These are phyloP conservation scores for Gallinago paraguaiae DNA, from an alignment of 2,113 vertebrate species.

Conservation along the genomic window DNA sequence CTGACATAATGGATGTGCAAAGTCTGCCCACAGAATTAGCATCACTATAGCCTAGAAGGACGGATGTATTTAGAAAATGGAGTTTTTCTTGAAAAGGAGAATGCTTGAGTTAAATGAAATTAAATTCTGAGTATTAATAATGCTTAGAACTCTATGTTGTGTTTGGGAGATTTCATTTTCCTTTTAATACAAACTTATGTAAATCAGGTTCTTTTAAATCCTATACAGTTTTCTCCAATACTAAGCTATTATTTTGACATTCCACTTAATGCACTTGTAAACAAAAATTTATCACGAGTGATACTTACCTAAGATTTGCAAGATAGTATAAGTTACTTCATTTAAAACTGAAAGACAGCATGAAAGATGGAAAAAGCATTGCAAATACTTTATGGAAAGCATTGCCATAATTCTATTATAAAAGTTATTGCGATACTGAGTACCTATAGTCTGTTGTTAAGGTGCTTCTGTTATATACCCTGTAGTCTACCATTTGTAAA, in stretches of 20 bases:
- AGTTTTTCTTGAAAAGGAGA: constrained; percentile 37
- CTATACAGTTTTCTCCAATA: background rate
- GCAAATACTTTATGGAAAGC: constrained; percentile 34
- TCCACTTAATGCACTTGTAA: background rate
- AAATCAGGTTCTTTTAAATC: background rate
- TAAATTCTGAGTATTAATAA: constrained; percentile 26
- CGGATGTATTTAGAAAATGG: constrained; percentile 18
- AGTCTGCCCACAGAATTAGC: constrained; percentile 47
- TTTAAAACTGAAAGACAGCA: constrained; percentile 29
- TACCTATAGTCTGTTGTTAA: constrained; percentile 75
- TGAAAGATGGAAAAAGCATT: background rate
- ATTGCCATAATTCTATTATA: constrained; percentile 36
- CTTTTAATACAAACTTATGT: constrained; percentile 13
- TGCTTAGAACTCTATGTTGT: background rate
- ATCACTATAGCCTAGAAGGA: constrained; percentile 8
- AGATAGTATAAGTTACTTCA: background rate
- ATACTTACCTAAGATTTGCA: background rate
- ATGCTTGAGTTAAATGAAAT: constrained; percentile 40
- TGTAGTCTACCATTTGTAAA: constrained; percentile 91
- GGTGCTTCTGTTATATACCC: constrained; percentile 85
- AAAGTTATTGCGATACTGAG: constrained; percentile 58
- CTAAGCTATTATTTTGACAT: background rate
- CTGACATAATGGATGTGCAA: constrained; percentile 44
- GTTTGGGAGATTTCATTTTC: constrained; percentile 16
- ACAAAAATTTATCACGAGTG: background rate